phyloP scores from a whole-genome alignment of 2,797 vertebrate genomes.

The Leptodactylus fallax region DNA sequence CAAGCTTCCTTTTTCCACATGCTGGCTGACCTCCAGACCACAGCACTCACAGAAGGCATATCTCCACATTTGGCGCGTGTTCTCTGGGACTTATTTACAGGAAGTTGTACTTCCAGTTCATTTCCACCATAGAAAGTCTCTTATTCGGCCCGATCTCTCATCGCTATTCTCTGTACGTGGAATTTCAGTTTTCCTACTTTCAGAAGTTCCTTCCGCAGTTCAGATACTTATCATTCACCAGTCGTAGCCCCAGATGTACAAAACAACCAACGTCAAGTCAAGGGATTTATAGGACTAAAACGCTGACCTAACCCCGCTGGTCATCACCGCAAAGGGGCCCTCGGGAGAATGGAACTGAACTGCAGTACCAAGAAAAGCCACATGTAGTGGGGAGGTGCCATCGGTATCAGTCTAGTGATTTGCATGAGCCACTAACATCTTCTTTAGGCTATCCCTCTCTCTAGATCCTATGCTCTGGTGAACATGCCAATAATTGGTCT shows the following conservation, averaged over 20 bases:
- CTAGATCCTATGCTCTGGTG: too few species aligned
- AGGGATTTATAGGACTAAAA: too few species aligned
- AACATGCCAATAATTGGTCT: too few species aligned
- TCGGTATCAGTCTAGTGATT: too few species aligned
- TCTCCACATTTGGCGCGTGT: background rate
- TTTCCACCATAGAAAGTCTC: background rate
- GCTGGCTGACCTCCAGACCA: conserved; percentile 14
- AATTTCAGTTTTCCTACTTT: background rate
- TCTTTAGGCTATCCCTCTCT: too few species aligned
- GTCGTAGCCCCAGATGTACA: background rate
- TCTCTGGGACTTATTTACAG: conserved; percentile 1
- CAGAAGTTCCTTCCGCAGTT: background rate
- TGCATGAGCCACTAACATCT: too few species aligned
- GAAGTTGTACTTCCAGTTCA: conserved; percentile 3
- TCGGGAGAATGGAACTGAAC: too few species aligned
- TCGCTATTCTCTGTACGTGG: background rate
- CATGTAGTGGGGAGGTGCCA: too few species aligned
- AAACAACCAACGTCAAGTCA: too few species aligned
- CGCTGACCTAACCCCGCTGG: too few species aligned
- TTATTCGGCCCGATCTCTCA: background rate
- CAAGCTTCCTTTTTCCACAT: background rate
- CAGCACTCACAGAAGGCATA: background rate
- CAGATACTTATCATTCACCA: background rate
- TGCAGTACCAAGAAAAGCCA: too few species aligned
- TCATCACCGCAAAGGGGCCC: too few species aligned